phyloP scores from a whole-genome alignment of 2,797 vertebrate species.

The Leuciscus waleckii region DNA sequence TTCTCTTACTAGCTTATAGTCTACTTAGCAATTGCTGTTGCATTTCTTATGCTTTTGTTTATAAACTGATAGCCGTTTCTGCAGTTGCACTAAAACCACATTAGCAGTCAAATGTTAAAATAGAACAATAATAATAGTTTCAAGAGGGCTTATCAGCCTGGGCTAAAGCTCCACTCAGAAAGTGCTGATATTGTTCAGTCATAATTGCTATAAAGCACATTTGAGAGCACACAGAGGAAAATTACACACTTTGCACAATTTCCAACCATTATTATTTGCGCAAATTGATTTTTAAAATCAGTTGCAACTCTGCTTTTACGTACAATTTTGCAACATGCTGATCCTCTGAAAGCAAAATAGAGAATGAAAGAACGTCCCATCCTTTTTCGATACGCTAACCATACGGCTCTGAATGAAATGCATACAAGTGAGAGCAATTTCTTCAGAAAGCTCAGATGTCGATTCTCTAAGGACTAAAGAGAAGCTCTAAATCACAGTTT shows the following conservation, averaged over 20 bases:
- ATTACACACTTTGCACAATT: slow-evolving; percentile 44
- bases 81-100: neutral
- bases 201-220: slow-evolving; percentile 48
- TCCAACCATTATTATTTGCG: slow-evolving; percentile 40
- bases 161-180: slow-evolving; percentile 6
- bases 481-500: neutral
- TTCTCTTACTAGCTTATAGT: neutral
- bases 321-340: neutral
- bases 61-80: neutral
- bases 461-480: slow-evolving; percentile 1
- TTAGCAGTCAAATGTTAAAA: neutral
- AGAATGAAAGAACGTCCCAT: slow-evolving; percentile 12
- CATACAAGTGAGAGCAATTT: slow-evolving; percentile 1
- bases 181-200: slow-evolving; percentile 21
- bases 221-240: slow-evolving; percentile 30
- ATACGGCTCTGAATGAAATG: neutral
- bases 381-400: neutral
- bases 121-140: neutral
- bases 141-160: neutral
- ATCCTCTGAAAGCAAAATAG: slow-evolving; percentile 42
- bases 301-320: slow-evolving; percentile 18
- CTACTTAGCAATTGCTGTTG: neutral
- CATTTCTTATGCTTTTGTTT: neutral
- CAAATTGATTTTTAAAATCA: slow-evolving; percentile 49
- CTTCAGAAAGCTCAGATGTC: slow-evolving; percentile 1